Base-by-base conservation (phyloP, 2,113 vertebrate genomes). In the Mesitornis unicolor region DNA sequence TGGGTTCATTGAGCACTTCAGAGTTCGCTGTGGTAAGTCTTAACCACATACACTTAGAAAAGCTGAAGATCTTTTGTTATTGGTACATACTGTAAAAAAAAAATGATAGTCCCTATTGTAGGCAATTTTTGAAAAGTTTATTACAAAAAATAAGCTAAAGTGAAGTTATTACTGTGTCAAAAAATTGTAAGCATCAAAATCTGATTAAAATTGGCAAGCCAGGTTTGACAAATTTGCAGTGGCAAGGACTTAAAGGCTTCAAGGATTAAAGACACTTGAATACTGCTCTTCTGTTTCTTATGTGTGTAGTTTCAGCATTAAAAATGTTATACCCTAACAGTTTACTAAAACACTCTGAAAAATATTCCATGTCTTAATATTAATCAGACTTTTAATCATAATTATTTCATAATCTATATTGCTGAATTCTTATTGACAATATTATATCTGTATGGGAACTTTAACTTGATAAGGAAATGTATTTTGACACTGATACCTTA, bases 401-500 rank as follows among this genome's bases (percentile, higher is more conserved):
- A 98, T 97, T 97, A 98, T 98, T 99, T 99, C 95, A 97, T 98
- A 97, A 98, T 97, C 96, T 97, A 95, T 98, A 97, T 97, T 98
- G 98, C 98, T 98, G 96, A 98, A 98, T 98, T 97, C 95, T 98
- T 99, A 99, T 98, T 98, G 98, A 98, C 98, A 95, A 98, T 96
- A 98, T 98, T 98, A 98, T 99, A 98, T 98, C 97, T 98, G 97
- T 98, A 98, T 98, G 98, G 98, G 98, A 99, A 98, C 97, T 98
- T 98, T 98, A 98, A 99, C 98, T 98, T 98, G 96, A 98, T 99
- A 98, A 98, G 98, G 98, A 99, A 98, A 99, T 99, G 98, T 99
- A 99, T 99, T 99, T 99, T 99, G 99, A 99, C 99, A 99, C 99
- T 99, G 99, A 98, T 99, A 99, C 98, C 98, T 98, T 99, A 99